Evolutionary conservation across 1,140 invertebrate species (phyloP).

Genomic region (Drosophila parvula): DNA sequence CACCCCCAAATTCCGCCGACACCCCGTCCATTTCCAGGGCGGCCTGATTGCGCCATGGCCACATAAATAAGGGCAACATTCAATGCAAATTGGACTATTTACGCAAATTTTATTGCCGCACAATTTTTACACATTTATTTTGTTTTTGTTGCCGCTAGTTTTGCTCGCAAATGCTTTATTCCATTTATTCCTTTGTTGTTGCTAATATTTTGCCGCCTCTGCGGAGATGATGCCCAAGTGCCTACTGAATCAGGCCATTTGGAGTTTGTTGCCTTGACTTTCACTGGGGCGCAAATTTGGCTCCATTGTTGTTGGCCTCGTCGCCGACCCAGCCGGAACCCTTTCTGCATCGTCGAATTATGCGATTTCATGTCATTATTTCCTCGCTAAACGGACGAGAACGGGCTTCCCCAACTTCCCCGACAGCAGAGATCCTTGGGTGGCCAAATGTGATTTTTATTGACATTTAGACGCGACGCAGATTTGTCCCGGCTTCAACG

Average conservation of each 20-base stretch:
- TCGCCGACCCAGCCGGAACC: conserved; percentile 36
- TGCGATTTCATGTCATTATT: conserved; percentile 81
- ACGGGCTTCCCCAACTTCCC: conserved; percentile 43
- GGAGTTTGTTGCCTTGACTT: conserved; percentile 52
- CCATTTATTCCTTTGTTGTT: conserved; percentile 58
- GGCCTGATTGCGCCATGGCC: conserved; percentile 57
- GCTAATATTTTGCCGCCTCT: conserved; percentile 34
- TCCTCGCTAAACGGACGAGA: conserved; percentile 72
- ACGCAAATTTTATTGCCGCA: conserved; percentile 81
- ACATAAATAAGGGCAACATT: conserved; percentile 77
- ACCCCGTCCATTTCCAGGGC: conserved; percentile 26
- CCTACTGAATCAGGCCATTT: conserved; percentile 79
- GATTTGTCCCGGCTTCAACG: conserved; percentile 66
- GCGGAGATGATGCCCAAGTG: conserved; percentile 54
- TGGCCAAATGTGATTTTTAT: conserved; percentile 76
- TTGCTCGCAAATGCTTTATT: conserved; percentile 49
- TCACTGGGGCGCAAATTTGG: conserved; percentile 39
- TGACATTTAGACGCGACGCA: conserved; percentile 73
- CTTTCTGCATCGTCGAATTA: conserved; percentile 64
- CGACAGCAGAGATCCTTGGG: conserved; percentile 26
- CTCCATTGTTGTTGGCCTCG: conserved; percentile 22
- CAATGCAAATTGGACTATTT: conserved; percentile 82
- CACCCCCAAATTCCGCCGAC: conserved; percentile 11
- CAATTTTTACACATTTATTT: conserved; percentile 78
- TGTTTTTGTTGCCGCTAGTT: conserved; percentile 60